Conservation (phyloP, 1,140 invertebrate genomes). For the Pogonognathellus flavescens region DNA sequence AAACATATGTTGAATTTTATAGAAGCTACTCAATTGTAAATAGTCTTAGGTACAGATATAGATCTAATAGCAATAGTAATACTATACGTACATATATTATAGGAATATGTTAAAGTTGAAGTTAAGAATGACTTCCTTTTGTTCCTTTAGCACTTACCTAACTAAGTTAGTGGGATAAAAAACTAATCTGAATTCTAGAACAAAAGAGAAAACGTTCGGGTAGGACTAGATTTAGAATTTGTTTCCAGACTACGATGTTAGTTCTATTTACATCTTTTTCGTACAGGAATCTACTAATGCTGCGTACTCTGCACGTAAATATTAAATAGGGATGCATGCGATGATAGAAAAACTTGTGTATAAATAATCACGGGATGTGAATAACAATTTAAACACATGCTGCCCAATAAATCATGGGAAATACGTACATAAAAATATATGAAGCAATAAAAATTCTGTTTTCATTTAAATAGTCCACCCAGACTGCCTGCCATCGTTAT, state of each 20-base stretch:
- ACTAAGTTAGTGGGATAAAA: constrained; percentile 13
- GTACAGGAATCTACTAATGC: background rate
- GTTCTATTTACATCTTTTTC: background rate
- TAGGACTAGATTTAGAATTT: constrained; percentile 33
- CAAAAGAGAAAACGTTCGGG: constrained; percentile 31
- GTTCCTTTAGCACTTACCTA: background rate
- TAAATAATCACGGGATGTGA: too few species aligned
- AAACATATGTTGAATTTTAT: constrained; percentile 11
- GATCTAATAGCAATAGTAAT: too few species aligned
- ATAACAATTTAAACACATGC: background rate
- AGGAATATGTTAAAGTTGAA: background rate
- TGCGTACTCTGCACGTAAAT: background rate
- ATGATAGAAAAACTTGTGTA: too few species aligned
- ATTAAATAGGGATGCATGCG: too few species aligned
- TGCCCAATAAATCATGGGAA: background rate
- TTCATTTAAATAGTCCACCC: too few species aligned
- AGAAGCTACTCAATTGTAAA: background rate
- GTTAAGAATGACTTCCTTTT: background rate
- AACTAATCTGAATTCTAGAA: constrained; percentile 38
- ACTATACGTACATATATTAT: too few species aligned
- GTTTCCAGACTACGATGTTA: background rate
- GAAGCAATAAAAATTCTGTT: too few species aligned
- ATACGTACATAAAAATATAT: too few species aligned
- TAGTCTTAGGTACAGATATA: too few species aligned
- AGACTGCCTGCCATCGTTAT: too few species aligned